Evolutionary conservation across 2,888 invertebrate species (phyloP), one percentile per base, ranked within the genome.

Genomic region (Boloria selene): DNA sequence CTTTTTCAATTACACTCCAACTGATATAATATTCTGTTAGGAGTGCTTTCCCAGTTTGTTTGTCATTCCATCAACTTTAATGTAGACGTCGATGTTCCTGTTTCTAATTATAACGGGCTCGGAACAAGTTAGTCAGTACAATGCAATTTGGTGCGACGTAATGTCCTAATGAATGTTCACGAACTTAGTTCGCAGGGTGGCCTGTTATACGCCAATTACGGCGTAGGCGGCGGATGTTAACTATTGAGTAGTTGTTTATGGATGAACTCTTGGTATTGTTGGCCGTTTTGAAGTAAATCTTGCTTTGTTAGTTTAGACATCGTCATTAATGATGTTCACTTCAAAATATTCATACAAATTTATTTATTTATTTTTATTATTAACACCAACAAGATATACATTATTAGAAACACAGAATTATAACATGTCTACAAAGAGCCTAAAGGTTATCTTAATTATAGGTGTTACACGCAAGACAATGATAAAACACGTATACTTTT

Each of bases 91-190:
- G 65, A 65, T 65, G 58, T 68, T 68, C 64, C 49, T 59, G 56
- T 64, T 52, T 51, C 62, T 65, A 65, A 68, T 65, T 65, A 55
- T 65, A 65, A 59, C 65, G 62, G n/a, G 65, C 49, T 65, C 26
- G 31, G 49, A 60, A 65, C 65, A 68, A 68, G 68, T 68, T 68
- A 68, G 68, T 65, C 66, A 70, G 75, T 77, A 80, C 80, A 82
- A 79, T 79, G 80, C 81, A 81, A 82, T 82, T 83, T 78, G 75
- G 78, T 76, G 74, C 73, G 69, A 74, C 73, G 77, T 79, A 81
- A 83, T 81, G 79, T 77, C 74, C 76, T 74, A 82, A 79, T 81
- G 80, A 73, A 75, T 72, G 73, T 70, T 73, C 75, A 73, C 70
- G 65, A 74, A 75, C 76, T 76, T 77, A 80, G 78, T 82, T 80